phyloP scores from a whole-genome alignment of 2,113 vertebrate species.

The Corythoichthys intestinalis region DNA sequence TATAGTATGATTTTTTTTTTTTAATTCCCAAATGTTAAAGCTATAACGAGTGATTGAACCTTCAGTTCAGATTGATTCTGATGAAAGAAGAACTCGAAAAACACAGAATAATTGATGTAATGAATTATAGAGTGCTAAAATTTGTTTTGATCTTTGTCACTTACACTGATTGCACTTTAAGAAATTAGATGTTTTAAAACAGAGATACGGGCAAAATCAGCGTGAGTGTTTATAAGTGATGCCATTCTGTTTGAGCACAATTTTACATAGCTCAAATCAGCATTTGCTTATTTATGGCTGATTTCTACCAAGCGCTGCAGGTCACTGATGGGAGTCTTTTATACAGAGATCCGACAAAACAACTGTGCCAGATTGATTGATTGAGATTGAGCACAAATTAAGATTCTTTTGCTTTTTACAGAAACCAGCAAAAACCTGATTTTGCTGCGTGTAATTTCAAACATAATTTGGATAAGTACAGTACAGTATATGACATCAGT shows the following conservation, averaged over 20 bases:
- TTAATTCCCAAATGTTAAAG: conserved; percentile 34
- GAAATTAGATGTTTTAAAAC: not conserved
- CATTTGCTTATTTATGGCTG: not conserved
- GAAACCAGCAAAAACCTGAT: not conserved
- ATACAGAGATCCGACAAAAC: not conserved
- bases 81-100: not conserved
- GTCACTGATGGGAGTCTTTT: not conserved
- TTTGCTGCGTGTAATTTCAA: not conserved
- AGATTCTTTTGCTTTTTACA: not conserved
- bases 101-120: not conserved
- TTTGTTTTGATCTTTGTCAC: not conserved
- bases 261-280: conserved; percentile 8
- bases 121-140: not conserved
- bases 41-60: conserved; percentile 27
- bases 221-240: not conserved
- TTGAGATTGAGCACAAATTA: not conserved
- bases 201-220: conserved; percentile 1
- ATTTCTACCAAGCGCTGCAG: conserved; percentile 1
- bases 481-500: too few species aligned
- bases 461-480: not conserved
- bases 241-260: conserved; percentile 16
- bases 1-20: not conserved
- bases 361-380: not conserved
- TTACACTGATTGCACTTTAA: conserved; percentile 2
- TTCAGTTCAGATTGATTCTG: not conserved